Evolutionary conservation across 92 coral and sea anemone genomes (phyloP), one percentile per base, ranked within the genome.

Genomic region (Blastomussa wellsi): DNA sequence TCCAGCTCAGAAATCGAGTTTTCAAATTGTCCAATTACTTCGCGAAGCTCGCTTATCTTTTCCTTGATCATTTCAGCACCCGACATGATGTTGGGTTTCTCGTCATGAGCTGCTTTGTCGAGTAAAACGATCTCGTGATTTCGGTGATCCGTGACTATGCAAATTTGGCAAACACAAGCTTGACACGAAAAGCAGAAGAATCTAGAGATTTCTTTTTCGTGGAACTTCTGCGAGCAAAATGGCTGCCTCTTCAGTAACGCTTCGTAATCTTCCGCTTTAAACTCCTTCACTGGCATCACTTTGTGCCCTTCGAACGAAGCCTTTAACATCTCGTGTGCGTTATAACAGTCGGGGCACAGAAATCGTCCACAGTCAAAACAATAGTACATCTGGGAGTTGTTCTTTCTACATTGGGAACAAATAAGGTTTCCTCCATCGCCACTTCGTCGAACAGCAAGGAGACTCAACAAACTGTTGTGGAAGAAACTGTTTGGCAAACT

Each of bases 311-410:
- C 55, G 57, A 79, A 79, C 53, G 73, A 68, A 11, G 55, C 16
- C 7, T 37, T 62, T 7, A 88, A 48, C 24, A 71, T 32, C 28
- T 83, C 82, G 79, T 88, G 91, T 8, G 91, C 83, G 53, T 71
- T 70, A 11, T 67, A 4, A 55, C 88, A 83, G 28, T 11, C 85
- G 0, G 32, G 24, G 57, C 91, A 88, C 60, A 88, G 59, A 73
- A 88, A 60, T 4, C 53, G 79, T 48, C 66, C 76, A 67, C 91
- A 88, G 35, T 71, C 87, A 32, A 48, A 59, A 42, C 91, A 88
- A 42, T 82, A 88, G 37, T 48, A 41, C n/a, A 79, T 60, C 59
- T 60, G 53, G 15, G 82, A 31, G 72, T 49, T 79, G 28, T 62
- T 79, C 41, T 79, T 79, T 19, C 32, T 79, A 68, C 82, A 79